Percentiles rank a stretch among this genome's conserved stretches.
These are phyloP conservation scores for Oryzias curvinotus DNA, from an alignment of 2,113 vertebrate species.

Conservation along the genomic window DNA sequence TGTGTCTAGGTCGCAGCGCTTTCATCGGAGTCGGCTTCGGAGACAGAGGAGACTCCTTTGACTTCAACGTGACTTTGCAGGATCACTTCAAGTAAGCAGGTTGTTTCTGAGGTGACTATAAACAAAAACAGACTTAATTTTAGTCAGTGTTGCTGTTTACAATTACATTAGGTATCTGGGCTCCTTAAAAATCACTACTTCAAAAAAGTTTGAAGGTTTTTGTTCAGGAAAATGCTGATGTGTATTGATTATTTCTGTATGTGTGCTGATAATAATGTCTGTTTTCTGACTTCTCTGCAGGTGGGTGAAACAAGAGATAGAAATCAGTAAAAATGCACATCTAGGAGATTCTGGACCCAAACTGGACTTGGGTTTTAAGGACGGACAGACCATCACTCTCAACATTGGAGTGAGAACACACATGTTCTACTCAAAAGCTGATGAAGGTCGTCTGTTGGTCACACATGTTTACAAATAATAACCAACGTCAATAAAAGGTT, in stretches of 20 bases:
- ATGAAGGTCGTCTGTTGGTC: no score
- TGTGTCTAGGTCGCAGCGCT: constrained; percentile 86
- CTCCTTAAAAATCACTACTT: no score
- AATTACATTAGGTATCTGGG: no score
- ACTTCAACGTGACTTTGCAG: constrained; percentile 95
- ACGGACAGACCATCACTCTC: constrained; percentile 94
- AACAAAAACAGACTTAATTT: background rate
- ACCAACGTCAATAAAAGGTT: no score
- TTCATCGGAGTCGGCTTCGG: constrained; percentile 95
- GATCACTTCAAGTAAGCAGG: constrained; percentile 91
- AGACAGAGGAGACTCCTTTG: constrained; percentile 93
- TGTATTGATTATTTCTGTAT: constrained; percentile 28
- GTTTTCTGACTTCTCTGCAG: constrained; percentile 58
- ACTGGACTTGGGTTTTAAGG: constrained; percentile 93
- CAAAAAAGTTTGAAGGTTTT: background rate
- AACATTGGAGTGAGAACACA: constrained; percentile 85
- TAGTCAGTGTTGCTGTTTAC: no score
- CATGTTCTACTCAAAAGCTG: no score
- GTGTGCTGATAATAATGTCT: constrained; percentile 16
- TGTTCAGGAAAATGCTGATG: constrained; percentile 37
- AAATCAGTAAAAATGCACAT: constrained; percentile 85
- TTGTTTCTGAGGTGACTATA: background rate
- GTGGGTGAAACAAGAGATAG: constrained; percentile 92
- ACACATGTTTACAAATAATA: no score
- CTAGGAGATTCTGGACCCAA: constrained; percentile 84